These are phyloP conservation scores for Erpornis zantholeuca DNA, from an alignment of 2,113 vertebrate genomes.

Conservation along the genomic window DNA sequence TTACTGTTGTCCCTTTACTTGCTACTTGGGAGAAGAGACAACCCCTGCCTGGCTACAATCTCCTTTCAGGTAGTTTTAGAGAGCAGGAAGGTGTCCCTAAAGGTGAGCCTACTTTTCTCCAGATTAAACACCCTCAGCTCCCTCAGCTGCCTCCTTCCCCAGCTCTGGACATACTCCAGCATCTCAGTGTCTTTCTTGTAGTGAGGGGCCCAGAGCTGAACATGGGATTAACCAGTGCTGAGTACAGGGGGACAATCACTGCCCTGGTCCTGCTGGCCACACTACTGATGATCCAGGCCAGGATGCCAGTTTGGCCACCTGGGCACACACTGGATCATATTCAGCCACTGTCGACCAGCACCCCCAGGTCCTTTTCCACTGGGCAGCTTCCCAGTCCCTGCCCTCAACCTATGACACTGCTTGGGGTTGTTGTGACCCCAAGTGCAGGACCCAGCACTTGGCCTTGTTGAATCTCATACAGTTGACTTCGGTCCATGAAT, in stretches of 20 bases:
- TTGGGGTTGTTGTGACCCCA: background rate
- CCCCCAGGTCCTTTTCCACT: background rate
- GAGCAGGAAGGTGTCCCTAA: background rate
- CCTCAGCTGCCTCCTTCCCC: background rate
- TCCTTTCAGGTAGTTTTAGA: background rate
- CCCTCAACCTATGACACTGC: background rate
- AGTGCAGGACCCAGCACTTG: background rate
- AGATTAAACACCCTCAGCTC: background rate
- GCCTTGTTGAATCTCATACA: background rate
- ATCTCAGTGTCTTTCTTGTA: background rate
- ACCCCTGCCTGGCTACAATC: background rate
- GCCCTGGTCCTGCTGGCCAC: background rate
- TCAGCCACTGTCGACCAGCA: background rate
- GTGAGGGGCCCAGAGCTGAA: background rate
- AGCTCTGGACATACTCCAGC: rapidly evolving
- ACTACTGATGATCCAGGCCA: background rate
- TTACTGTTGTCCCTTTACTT: background rate
- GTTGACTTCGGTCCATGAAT: background rate
- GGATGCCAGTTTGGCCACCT: background rate
- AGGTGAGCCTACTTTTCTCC: background rate
- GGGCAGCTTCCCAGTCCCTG: background rate
- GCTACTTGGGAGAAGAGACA: background rate
- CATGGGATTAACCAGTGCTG: background rate
- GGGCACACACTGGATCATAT: background rate
- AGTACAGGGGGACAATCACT: rapidly evolving